Base-by-base conservation (phyloP, 2,888 invertebrate species). In the Oligia latruncula region DNA sequence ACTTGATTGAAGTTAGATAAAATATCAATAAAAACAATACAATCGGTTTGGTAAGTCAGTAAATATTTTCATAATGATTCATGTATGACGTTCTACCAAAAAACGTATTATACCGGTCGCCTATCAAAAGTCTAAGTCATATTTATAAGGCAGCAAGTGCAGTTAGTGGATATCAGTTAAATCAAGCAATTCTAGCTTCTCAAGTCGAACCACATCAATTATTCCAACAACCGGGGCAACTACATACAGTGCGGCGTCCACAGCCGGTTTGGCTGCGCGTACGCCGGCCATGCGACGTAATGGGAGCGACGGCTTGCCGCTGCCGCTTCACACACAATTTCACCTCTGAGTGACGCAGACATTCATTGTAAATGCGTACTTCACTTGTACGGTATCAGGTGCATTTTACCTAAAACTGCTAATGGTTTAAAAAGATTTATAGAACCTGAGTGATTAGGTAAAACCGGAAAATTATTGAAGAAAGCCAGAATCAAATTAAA, bases 241-340 rank as follows among this genome's bases (percentile, higher is more conserved):
- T 93, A 91, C 93, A 83, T 94, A 95, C 94, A 87, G 71, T 78
- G 84, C 40, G 55, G 92, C 95, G 83, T 81, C 92, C 92, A 78
- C 82, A 95, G 95, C 96, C 96, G 96, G 96, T 96, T 96, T 95
- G 91, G 88, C 94, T 92, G 93, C 93, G 95, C 93, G 90, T 91
- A 92, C 95, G 94, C 95, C 93, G 95, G 89, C 94, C 93, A 92
- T 93, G 93, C 95, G 96, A 96, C 95, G 95, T 95, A 96, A 95
- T 96, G 95, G 96, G 96, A 96, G 96, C 96, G 96, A 96, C 96
- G 96, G 94, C 95, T 94, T 91, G 94, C 95, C 96, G 95, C 97
- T 96, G 96, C 96, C 94, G 95, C 96, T 96, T 96, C 96, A 96
- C 97, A 97, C 95, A 96, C 96, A 96, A 97, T 97, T 97, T 97